Evolutionary conservation across 2,888 invertebrate genomes (phyloP), one percentile per base, ranked within the genome.

Genomic region (Latrodectus hesperus): DNA sequence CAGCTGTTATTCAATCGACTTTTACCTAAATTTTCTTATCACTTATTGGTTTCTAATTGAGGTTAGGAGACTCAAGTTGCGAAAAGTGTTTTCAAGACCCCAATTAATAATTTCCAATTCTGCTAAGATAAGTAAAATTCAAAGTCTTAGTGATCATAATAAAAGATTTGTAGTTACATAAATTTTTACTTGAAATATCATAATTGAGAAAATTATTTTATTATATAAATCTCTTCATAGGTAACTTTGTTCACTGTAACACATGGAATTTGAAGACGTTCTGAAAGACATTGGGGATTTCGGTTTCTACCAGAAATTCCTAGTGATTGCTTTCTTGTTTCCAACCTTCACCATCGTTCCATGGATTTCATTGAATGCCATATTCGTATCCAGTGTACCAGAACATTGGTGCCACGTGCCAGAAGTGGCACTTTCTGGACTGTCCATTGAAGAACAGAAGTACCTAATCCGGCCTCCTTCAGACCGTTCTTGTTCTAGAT

Each of bases 331-430:
- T 95, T 94, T 97, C 80, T 95, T 98, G 85, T 96, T 97, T 91
- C 93, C 97, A 89, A 96, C 97, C 17, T 97, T 97, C 9, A 96
- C 97, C 91, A 94, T 98, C 96, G 53, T 97, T 97, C 93, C 96
- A 96, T 92, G 97, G 88, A 81, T 87, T 60, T 81, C 74, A 14
- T 75, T 87, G 84, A 84, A 75, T 51, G 74, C 82, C n/a, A 79
- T 90, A 60, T 90, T 88, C 68, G 14, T 83, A 52, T 26, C 79
- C 65, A 82, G 55, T 16, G 70, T 55, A 4, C 88, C 88, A 4
- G 88, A 88, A 9, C 96, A 97, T 93, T 97, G 97, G 96, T 98
- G 97, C 91, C 93, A 93, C 0, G 94, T 96, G 49, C 95, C 96
- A 0, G 94, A 95, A 55, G 51, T 88, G 1, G 55, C 55, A 0